These are phyloP conservation scores for Erebia epiphron DNA, from an alignment of 2,888 invertebrate species.

Conservation along the genomic window DNA sequence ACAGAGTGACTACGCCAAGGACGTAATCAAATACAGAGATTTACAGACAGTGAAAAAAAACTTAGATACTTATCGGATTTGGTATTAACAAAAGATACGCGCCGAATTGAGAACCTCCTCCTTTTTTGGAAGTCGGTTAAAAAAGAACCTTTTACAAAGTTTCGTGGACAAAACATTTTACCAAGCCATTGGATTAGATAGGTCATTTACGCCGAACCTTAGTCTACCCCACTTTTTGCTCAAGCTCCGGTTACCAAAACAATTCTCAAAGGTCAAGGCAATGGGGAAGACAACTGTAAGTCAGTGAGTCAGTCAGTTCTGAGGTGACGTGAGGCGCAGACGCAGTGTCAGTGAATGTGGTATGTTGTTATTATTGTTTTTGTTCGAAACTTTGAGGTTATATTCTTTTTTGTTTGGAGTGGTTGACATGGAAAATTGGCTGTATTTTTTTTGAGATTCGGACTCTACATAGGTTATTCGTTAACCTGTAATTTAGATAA, in stretches of 20 bases:
- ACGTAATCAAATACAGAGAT: too few relatives aligned
- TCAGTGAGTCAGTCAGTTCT: slow-evolving; percentile 36
- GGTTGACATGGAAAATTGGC: background rate
- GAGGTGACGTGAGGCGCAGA: slow-evolving; percentile 39
- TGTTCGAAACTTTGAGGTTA: slow-evolving; percentile 1
- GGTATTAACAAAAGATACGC: background rate
- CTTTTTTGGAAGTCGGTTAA: too few relatives aligned
- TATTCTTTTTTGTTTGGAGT: background rate
- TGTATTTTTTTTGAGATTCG: too few relatives aligned
- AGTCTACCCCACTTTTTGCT: slow-evolving; percentile 19
- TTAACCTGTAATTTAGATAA: too few relatives aligned
- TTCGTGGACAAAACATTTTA: too few relatives aligned
- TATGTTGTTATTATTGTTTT: slow-evolving; percentile 43
- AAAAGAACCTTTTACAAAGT: too few relatives aligned
- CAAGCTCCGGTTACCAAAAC: slow-evolving; percentile 29
- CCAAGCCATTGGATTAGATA: too few relatives aligned
- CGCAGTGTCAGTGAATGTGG: slow-evolving; percentile 45
- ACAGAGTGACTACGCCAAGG: too few relatives aligned
- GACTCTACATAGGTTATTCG: too few relatives aligned
- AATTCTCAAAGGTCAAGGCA: slow-evolving; percentile 44
- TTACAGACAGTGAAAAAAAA: too few relatives aligned
- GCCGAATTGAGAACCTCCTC: too few relatives aligned
- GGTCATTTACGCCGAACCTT: slow-evolving; percentile 6
- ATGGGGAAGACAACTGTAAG: slow-evolving; percentile 38
- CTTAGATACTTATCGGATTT: too few relatives aligned